Conservation (phyloP, 2,888 invertebrate species). For the Dastarcus helophoroides region DNA sequence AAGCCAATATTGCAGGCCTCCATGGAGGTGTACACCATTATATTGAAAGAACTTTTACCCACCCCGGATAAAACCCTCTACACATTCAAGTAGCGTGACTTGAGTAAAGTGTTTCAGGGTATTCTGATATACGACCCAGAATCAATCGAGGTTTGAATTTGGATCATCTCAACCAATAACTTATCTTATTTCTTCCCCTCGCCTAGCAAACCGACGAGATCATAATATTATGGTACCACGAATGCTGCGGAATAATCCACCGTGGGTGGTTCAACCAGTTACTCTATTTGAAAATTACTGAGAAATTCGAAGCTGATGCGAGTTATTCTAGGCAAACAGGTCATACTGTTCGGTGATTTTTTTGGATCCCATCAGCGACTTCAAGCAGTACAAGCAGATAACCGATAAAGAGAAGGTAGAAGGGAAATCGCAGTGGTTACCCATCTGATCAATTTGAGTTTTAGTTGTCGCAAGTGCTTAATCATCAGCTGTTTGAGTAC, state of each 20-base stretch:
- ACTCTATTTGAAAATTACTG: slow-evolving; percentile 44
- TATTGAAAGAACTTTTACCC: slow-evolving; percentile 62
- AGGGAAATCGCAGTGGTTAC: neutral
- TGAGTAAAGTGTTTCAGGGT: slow-evolving; percentile 75
- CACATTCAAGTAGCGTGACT: slow-evolving; percentile 78
- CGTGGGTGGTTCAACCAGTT: slow-evolving; percentile 58
- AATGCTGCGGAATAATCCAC: slow-evolving; percentile 76
- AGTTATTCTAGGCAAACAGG: slow-evolving; percentile 39
- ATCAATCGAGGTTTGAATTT: slow-evolving; percentile 42
- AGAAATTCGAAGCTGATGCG: slow-evolving; percentile 44
- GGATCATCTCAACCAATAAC: too few relatives aligned
- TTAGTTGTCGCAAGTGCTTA: slow-evolving; percentile 42
- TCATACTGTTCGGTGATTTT: slow-evolving; percentile 63
- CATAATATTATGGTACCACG: slow-evolving; percentile 79
- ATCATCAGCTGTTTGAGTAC: slow-evolving; percentile 62
- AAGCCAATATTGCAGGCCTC: slow-evolving; percentile 52
- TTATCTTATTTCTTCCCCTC: too few relatives aligned
- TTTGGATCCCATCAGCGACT: slow-evolving; percentile 42
- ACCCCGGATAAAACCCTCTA: slow-evolving; percentile 87
- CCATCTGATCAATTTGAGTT: slow-evolving; percentile 1
- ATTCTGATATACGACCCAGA: slow-evolving; percentile 60
- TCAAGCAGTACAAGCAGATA: slow-evolving; percentile 52
- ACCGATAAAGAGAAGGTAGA: slow-evolving; percentile 48
- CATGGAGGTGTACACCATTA: slow-evolving; percentile 52
- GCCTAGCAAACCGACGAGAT: slow-evolving; percentile 7